Conservation (phyloP, 2,888 invertebrate species). For the Nezara viridula region DNA sequence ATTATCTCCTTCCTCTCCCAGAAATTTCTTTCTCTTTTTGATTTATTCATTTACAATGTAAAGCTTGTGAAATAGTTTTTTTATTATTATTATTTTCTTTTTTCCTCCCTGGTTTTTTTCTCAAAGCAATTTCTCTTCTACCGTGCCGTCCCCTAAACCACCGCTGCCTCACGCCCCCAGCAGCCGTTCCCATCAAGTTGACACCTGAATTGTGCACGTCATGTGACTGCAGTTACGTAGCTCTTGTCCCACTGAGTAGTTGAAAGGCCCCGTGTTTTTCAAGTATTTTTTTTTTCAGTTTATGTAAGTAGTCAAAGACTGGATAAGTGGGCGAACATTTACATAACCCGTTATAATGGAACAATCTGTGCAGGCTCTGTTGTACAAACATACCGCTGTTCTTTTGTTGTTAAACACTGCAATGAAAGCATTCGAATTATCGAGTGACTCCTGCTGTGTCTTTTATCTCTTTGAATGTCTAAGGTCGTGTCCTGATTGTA, state of each 20-base stretch:
- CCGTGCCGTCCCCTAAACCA: neutral
- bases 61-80: too few species aligned
- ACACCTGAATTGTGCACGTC: neutral
- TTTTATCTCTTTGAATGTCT: neutral
- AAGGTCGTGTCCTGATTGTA: neutral
- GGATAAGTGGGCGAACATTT: conserved; percentile 15
- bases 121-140: neutral
- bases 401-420: neutral
- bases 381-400: conserved; percentile 19
- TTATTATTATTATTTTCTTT: too few species aligned
- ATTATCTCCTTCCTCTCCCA: neutral
- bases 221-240: conserved; percentile 25
- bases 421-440: neutral
- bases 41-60: neutral
- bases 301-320: neutral
- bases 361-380: neutral
- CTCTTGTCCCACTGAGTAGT: neutral
- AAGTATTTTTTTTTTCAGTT: neutral
- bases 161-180: neutral
- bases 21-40: neutral
- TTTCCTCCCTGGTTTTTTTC: neutral
- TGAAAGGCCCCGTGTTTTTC: neutral
- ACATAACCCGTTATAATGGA: conserved; percentile 31
- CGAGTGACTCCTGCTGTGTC: neutral
- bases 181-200: neutral